Conservation (phyloP, 2,797 vertebrate species). For the Monodelphis domestica region DNA sequence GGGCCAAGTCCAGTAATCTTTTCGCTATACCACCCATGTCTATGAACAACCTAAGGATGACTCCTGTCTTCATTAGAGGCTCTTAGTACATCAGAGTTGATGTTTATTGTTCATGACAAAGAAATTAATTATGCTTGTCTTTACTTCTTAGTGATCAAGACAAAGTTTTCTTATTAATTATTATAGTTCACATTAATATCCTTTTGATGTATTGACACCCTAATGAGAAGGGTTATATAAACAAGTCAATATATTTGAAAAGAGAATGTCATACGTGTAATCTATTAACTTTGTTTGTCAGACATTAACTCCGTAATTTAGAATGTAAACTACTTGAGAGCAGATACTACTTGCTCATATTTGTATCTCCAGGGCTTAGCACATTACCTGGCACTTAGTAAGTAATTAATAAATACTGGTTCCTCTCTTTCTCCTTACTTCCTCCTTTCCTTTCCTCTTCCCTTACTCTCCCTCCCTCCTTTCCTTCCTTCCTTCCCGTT, state of each 20-base stretch:
- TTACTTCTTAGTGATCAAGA: constrained; percentile 4
- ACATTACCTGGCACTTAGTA: neutral
- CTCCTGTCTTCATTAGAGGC: neutral
- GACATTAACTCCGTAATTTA: neutral
- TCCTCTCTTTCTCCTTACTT: neutral
- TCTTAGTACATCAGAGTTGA: constrained; percentile 4
- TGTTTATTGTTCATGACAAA: constrained; percentile 8
- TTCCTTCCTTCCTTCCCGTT: too few relatives aligned
- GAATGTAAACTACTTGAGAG: neutral
- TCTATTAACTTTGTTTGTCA: neutral
- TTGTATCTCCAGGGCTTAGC: neutral
- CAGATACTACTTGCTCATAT: neutral
- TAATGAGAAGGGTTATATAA: neutral
- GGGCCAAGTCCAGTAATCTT: neutral
- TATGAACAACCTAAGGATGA: neutral
- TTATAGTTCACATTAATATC: neutral
- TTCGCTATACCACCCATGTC: neutral
- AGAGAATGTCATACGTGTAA: neutral
- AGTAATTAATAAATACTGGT: neutral
- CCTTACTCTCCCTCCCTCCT: too few relatives aligned
- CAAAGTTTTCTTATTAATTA: neutral
- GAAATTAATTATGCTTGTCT: constrained; percentile 18
- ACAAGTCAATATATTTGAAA: neutral
- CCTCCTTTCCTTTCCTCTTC: too few relatives aligned
- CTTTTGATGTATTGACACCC: neutral